Conservation (phyloP, 1,140 invertebrate species). For the Panulirus ornatus region DNA sequence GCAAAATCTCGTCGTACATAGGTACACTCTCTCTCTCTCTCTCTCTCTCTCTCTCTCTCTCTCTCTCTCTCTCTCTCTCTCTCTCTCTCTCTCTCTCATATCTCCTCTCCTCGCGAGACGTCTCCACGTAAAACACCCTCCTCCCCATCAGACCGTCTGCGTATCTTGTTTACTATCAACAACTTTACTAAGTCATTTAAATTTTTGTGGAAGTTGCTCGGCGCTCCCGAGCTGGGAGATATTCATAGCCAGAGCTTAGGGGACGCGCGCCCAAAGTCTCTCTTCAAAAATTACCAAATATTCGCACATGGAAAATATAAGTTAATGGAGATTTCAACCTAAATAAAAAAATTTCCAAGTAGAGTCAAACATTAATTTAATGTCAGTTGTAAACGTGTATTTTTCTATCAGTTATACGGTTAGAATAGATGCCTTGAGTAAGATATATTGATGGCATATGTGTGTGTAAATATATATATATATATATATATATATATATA, state of each 20-base stretch:
- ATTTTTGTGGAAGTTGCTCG: slow-evolving; percentile 12
- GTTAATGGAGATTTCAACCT: background rate
- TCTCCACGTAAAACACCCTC: background rate
- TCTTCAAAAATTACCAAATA: no score
- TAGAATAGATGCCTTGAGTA: no score
- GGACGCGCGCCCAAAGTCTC: background rate
- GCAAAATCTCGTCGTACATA: background rate
- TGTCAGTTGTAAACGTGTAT: no score
- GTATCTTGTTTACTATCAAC: slow-evolving; percentile 31
- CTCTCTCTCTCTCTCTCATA: background rate
- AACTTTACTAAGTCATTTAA: slow-evolving; percentile 24
- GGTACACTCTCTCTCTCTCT: background rate
- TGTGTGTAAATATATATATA: no score
- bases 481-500: no score
- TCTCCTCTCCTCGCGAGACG: background rate
- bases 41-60: background rate
- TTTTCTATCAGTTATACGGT: no score
- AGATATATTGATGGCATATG: no score
- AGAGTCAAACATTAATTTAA: no score
- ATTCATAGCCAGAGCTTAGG: background rate
- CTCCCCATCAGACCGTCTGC: background rate
- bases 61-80: background rate
- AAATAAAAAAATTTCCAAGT: background rate
- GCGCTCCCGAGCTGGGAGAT: background rate
- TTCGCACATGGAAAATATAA: background rate